Percentiles rank a stretch among this genome's conserved stretches.
phyloP scores from a whole-genome alignment of 2,888 invertebrate species.

The Lypha dubia region DNA sequence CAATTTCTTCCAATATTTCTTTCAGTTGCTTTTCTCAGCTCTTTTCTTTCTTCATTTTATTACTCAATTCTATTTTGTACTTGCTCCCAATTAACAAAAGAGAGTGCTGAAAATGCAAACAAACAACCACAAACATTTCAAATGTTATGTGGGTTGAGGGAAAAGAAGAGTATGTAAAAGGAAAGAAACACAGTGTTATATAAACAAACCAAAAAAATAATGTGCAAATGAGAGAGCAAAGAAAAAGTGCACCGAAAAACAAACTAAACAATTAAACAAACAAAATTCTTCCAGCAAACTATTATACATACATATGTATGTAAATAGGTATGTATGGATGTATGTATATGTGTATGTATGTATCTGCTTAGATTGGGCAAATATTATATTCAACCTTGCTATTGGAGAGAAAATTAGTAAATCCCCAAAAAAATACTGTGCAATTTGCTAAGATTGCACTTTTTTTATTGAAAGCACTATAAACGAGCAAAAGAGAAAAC shows the following conservation, averaged over 20 bases:
- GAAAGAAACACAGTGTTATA: conserved; percentile 30
- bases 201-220: conserved; percentile 30
- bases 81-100: neutral
- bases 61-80: neutral
- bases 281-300: neutral
- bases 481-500: neutral
- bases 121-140: conserved; percentile 58
- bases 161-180: neutral
- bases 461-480: neutral
- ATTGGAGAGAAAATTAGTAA: neutral
- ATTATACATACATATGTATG: no score
- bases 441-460: neutral
- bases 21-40: conserved; percentile 34
- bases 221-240: conserved; percentile 14
- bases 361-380: neutral
- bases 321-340: no score
- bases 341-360: no score
- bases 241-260: conserved; percentile 23
- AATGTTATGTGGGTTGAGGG: conserved; percentile 21
- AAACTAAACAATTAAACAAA: conserved; percentile 3
- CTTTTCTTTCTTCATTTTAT: neutral
- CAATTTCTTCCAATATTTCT: conserved; percentile 58
- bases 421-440: neutral
- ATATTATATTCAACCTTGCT: neutral
- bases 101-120: conserved; percentile 9